These are phyloP conservation scores for Psilopsiagon aurifrons DNA, from an alignment of 2,113 vertebrate genomes.

Conservation along the genomic window DNA sequence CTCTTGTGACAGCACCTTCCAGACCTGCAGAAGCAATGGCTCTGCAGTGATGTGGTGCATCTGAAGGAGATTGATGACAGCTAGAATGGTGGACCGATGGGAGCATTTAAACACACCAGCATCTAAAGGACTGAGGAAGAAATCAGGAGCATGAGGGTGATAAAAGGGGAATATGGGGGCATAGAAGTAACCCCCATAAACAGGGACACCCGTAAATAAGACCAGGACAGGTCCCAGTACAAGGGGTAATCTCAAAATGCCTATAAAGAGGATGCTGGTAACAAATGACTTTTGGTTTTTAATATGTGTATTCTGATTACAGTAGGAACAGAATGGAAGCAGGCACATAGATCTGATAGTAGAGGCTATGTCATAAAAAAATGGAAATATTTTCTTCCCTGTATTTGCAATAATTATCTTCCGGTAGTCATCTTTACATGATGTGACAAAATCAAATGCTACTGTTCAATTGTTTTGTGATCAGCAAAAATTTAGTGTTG, in stretches of 20 bases:
- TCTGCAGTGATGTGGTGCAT: neutral
- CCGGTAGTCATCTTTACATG: neutral
- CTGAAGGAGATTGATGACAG: constrained; percentile 6
- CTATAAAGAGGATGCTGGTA: neutral
- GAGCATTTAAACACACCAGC: neutral
- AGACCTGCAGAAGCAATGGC: neutral
- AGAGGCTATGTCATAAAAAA: neutral
- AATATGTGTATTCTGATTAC: neutral
- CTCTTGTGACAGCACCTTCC: constrained; percentile 3
- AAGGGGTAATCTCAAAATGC: neutral
- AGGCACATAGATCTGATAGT: neutral
- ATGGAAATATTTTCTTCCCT: neutral
- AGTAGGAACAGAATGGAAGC: neutral
- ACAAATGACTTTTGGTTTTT: neutral
- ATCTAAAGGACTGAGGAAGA: neutral
- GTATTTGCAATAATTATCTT: neutral
- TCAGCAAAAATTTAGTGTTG: neutral
- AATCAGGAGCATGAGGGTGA: neutral
- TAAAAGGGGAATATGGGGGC: neutral
- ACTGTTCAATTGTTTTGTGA: neutral
- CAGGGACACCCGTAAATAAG: neutral
- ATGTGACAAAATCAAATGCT: neutral
- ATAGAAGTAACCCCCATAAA: neutral
- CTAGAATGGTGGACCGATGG: neutral
- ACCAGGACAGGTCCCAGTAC: neutral